phyloP scores from a whole-genome alignment of 1,140 invertebrate species.

The Triops longicaudatus region DNA sequence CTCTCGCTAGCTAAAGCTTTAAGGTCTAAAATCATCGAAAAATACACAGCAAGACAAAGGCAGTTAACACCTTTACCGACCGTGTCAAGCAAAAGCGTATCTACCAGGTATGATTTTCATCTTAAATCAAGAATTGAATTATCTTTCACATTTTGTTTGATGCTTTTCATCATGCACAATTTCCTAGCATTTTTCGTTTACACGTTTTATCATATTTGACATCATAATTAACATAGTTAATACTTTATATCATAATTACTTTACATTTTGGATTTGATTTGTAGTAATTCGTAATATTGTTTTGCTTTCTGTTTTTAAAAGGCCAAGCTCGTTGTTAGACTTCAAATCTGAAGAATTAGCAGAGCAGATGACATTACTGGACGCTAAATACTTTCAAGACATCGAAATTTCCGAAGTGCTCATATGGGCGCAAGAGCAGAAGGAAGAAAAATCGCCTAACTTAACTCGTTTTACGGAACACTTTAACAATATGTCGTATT shows the following conservation, averaged over 20 bases:
- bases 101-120: background rate
- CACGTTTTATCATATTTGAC: too few species aligned
- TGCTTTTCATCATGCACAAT: too few species aligned
- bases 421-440: slow-evolving; percentile 94
- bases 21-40: slow-evolving; percentile 81
- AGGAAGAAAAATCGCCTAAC: slow-evolving; percentile 92
- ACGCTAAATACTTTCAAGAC: slow-evolving; percentile 89
- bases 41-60: slow-evolving; percentile 51
- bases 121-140: background rate
- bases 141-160: too few species aligned
- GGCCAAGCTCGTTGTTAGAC: slow-evolving; percentile 67
- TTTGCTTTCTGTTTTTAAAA: slow-evolving; percentile 36
- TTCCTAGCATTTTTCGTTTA: too few species aligned
- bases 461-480: slow-evolving; percentile 95
- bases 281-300: slow-evolving; percentile 21
- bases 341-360: slow-evolving; percentile 89
- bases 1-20: slow-evolving; percentile 79
- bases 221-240: too few species aligned
- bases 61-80: slow-evolving; percentile 41
- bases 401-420: slow-evolving; percentile 95
- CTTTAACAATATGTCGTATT: slow-evolving; percentile 99
- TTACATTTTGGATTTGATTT: too few species aligned
- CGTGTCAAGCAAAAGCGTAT: slow-evolving; percentile 28
- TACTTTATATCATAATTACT: too few species aligned
- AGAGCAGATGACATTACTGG: slow-evolving; percentile 96